Evolutionary conservation across 1,140 invertebrate genomes (phyloP), one percentile per base, ranked within the genome.

Genomic region (Drosophila navojoa): DNA sequence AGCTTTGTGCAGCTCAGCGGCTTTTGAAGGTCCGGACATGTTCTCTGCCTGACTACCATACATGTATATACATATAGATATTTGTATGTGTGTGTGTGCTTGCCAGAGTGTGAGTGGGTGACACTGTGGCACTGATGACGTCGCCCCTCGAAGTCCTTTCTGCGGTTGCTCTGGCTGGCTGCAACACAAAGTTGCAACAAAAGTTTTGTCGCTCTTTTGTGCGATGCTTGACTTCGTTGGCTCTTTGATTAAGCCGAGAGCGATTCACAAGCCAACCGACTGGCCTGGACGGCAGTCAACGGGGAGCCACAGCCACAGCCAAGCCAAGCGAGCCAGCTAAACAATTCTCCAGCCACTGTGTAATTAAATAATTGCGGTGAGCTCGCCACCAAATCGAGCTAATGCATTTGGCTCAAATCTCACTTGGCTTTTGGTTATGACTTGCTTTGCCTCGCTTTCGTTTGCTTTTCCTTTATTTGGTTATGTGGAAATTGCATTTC

Each of bases 281-380:
- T 10, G 47, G 4, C 32, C 19, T 22, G 60, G 60, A 53, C 47
- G 68, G 50, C 61, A 52, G 25, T 25, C 40, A 40, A 45, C 40
- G 13, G 70, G 50, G 19, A 68, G 32, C 49, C 16, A 15, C 35
- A 38, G 22, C 44, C 55, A 44, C 25, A 29, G 5, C 27, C 27
- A 32, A 32, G 13, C 15, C 16, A 50, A 38, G 29, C 15, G 15
- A 42, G 49, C 61, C 38, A 49, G n/a, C 25, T 45, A 45, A 45
- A 45, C 42, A 45, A 45, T 45, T 15, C 42, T 45, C 42, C 16
- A 74, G 38, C 59, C 45, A 62, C 70, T 73, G 76, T 82, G 68
- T 86, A 82, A 86, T 86, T 86, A 86, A 86, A 86, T 86, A 87
- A 87, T 87, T 87, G 84, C 82, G 82, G 79, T 79, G 66, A 63